phyloP scores from a whole-genome alignment of 2,797 vertebrate species.

The Pangasius sanitwongsei region DNA sequence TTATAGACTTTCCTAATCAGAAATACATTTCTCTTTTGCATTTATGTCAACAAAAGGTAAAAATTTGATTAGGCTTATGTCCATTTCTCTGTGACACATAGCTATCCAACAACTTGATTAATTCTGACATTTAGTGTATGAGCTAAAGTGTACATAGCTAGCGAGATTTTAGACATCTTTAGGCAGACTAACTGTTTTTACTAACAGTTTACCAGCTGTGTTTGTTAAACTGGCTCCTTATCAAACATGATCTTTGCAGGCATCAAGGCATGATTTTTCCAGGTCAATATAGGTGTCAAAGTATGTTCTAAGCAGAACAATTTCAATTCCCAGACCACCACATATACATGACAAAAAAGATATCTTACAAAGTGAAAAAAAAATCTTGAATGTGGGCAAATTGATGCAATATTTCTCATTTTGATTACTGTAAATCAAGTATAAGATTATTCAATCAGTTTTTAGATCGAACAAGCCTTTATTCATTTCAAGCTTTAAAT shows the following conservation, averaged over 20 bases:
- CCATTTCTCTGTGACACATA: neutral
- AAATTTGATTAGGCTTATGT: neutral
- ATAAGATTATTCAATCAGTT: neutral
- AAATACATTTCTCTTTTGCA: neutral
- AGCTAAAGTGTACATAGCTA: neutral
- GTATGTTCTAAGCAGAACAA: neutral
- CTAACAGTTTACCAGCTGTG: neutral
- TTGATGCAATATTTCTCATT: neutral
- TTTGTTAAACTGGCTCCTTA: neutral
- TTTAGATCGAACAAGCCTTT: neutral
- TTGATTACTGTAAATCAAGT: neutral
- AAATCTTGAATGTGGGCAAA: no score
- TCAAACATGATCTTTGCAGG: neutral
- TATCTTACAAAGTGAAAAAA: neutral
- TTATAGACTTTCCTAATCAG: neutral
- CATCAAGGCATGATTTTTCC: neutral
- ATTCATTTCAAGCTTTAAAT: neutral
- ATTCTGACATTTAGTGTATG: neutral
- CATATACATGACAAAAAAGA: neutral
- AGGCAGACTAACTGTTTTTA: neutral
- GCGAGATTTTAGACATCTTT: neutral
- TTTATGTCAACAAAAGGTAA: neutral
- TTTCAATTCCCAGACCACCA: neutral
- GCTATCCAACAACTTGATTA: neutral
- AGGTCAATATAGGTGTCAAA: neutral